phyloP scores from a whole-genome alignment of 2,113 vertebrate species.

The Passer montanus region DNA sequence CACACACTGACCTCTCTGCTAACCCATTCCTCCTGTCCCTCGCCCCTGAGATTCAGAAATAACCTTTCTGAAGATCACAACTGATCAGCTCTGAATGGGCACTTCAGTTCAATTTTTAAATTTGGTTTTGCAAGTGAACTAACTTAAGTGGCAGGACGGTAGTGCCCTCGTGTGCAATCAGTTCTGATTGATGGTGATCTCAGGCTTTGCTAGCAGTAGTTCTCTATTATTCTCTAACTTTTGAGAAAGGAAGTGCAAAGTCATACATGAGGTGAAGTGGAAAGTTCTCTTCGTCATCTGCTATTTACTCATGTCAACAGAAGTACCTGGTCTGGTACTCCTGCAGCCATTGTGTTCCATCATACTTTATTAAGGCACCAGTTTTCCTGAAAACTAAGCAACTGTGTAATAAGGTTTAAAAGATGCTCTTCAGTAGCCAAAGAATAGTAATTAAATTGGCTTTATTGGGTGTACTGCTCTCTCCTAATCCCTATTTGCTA shows the following conservation, averaged over 20 bases:
- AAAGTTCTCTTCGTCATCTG: not conserved
- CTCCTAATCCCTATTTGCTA: not conserved
- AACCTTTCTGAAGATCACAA: not conserved
- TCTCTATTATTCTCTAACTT: not conserved
- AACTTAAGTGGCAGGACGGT: not conserved
- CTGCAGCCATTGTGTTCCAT: not conserved
- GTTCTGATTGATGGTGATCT: not conserved
- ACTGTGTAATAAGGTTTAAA: not conserved
- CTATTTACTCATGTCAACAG: not conserved
- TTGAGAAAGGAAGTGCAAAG: not conserved
- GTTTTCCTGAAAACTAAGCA: not conserved
- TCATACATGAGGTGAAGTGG: not conserved
- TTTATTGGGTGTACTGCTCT: not conserved
- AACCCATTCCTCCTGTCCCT: not conserved
- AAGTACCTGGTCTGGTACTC: not conserved
- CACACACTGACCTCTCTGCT: not conserved
- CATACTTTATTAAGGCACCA: not conserved
- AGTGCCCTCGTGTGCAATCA: rapidly evolving
- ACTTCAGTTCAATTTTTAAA: not conserved
- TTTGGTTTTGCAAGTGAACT: not conserved
- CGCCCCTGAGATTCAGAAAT: not conserved
- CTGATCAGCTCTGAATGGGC: not conserved
- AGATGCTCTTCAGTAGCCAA: not conserved
- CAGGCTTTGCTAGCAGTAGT: not conserved
- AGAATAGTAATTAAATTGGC: not conserved